phyloP scores from a whole-genome alignment of 2,888 invertebrate genomes.

The Rhingia campestris region DNA sequence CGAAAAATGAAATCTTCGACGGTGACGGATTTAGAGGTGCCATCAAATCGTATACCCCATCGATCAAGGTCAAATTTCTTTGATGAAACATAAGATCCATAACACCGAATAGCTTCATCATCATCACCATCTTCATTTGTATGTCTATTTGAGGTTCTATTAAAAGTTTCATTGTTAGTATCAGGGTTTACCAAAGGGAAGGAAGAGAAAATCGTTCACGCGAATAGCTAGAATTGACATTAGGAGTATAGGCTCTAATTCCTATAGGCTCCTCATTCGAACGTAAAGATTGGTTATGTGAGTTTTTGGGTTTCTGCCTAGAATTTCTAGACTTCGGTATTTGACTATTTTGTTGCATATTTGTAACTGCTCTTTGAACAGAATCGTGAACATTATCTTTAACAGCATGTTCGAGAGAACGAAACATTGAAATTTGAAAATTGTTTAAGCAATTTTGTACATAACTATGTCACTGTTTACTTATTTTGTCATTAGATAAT shows the following conservation, averaged over 20 bases:
- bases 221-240: too few species aligned
- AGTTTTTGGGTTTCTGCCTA: background rate
- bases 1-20: conserved; percentile 26
- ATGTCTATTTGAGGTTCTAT: too few species aligned
- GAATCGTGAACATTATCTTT: background rate
- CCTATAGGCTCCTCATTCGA: background rate
- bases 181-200: too few species aligned
- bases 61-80: background rate
- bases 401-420: background rate
- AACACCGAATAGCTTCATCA: too few species aligned
- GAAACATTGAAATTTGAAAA: background rate
- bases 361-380: background rate
- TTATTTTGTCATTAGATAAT: background rate
- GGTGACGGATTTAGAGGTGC: background rate
- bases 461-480: background rate
- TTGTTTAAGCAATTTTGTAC: background rate
- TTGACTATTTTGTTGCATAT: background rate
- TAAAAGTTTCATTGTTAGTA: too few species aligned
- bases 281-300: background rate
- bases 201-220: too few species aligned
- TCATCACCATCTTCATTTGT: too few species aligned
- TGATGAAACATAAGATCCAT: background rate
- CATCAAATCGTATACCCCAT: background rate
- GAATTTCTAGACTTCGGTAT: background rate
- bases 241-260: too few species aligned